Percentiles rank a stretch among this genome's conserved stretches.
Evolutionary conservation across 2,888 invertebrate genomes (phyloP).

Genomic region (Seira musarum): DNA sequence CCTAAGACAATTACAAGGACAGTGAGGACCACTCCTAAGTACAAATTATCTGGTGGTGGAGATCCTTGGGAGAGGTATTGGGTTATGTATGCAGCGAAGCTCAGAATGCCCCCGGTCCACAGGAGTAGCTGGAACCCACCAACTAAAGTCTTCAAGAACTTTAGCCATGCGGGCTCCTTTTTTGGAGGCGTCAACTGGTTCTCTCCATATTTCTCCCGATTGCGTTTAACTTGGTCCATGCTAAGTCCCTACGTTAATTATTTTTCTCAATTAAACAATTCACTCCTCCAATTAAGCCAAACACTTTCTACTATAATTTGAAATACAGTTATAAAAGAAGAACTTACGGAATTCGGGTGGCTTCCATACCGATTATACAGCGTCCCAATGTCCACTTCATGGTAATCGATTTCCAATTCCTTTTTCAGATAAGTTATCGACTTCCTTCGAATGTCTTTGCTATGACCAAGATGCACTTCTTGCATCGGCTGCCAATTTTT

Average conservation of each 20-base stretch:
- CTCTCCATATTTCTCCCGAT: slow-evolving; percentile 62
- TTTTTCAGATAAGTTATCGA: slow-evolving; percentile 76
- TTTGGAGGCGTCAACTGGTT: slow-evolving; percentile 67
- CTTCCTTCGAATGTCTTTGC: slow-evolving; percentile 66
- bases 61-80: slow-evolving; percentile 41
- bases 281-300: neutral
- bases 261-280: neutral
- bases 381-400: slow-evolving; percentile 75
- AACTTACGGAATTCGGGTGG: slow-evolving; percentile 71
- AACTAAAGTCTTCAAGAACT: slow-evolving; percentile 64
- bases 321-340: neutral
- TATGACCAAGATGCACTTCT: slow-evolving; percentile 68
- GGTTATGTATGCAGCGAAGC: slow-evolving; percentile 65
- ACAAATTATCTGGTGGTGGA: slow-evolving; percentile 71
- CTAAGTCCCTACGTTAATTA: slow-evolving; percentile 59
- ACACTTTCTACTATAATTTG: neutral
- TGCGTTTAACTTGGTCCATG: slow-evolving; percentile 55
- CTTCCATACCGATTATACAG: slow-evolving; percentile 74
- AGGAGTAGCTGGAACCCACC: slow-evolving; percentile 68
- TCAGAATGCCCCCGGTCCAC: slow-evolving; percentile 66
- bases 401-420: slow-evolving; percentile 77
- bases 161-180: slow-evolving; percentile 63
- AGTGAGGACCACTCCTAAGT: slow-evolving; percentile 75
- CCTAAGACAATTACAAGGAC: slow-evolving; percentile 76
- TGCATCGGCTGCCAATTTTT: slow-evolving; percentile 43